Base-by-base conservation (phyloP, 2,888 invertebrate genomes). In the Drosophila ezoana region DNA sequence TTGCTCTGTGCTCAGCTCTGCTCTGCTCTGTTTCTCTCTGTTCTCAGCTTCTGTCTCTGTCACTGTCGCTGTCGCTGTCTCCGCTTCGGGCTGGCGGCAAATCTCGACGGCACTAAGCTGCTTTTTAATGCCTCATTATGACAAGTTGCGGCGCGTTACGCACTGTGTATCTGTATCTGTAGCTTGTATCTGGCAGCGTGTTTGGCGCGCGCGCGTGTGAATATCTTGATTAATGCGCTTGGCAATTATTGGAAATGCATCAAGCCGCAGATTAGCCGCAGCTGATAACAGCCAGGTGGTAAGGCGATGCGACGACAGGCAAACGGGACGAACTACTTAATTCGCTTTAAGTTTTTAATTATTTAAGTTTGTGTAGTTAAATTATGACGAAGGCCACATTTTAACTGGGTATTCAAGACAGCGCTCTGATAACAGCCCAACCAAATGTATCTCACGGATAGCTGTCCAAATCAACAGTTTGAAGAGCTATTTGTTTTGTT, bases 181-280 rank as follows among this genome's bases (percentile, higher is more conserved):
- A 28, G 45, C 18, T 59, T 51, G 57, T 49, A 76, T 72, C 72
- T 68, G 40, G 66, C 20, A 37, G 28, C 45, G 32, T 38, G 48
- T 28, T 18, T 44, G 38, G 49, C 52, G 56, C 48, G 41, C 32
- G 28, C 28, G 8, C 5, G 68, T 66, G 80, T 65, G 61, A 65
- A 70, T 78, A 78, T 78, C 76, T 87, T 82, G 87, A 85, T 85
- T 74, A 84, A 85, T 76, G 76, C 52, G 47, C 38, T 33, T 45
- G 52, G 61, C 66, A 75, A 68, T 75, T 72, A 79, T 72, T 64
- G 65, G 41, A 61, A 64, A 64, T 58, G 51, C 60, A 64, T 72
- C 57, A 49, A 18, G 4, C 9, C n/a, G 11, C 4, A 65, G 56
- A 37, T 23, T 13, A 33, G 18, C 35, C 38, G 10, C 35, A 35